Conservation (phyloP, 2,888 invertebrate genomes). For the Argyresthia goedartella region DNA sequence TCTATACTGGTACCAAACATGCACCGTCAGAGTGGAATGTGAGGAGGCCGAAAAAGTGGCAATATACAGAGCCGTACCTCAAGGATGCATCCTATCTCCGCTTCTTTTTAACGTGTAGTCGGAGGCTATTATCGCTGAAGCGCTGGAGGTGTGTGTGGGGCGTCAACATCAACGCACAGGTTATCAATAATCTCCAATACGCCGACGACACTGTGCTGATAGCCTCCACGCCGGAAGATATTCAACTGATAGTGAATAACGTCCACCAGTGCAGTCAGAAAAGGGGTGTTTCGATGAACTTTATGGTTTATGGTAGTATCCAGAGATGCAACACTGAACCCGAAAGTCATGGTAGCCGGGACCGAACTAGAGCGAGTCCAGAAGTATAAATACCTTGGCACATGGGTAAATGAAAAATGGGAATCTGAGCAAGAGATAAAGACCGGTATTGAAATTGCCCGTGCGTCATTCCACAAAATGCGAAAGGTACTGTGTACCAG, state of each 20-base stretch:
- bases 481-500: background rate
- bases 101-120: background rate
- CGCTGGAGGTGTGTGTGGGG: background rate
- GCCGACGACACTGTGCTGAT: background rate
- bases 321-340: background rate
- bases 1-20: background rate
- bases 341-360: background rate
- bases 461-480: background rate
- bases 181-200: background rate
- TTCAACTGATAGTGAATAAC: background rate
- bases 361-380: background rate
- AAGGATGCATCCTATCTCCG: constrained; percentile 1
- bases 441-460: background rate
- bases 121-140: background rate
- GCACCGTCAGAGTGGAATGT: background rate
- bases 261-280: background rate
- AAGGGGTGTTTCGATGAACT: background rate
- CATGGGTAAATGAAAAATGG: background rate
- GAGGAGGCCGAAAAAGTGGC: background rate
- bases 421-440: background rate
- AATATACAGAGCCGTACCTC: background rate
- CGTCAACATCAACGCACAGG: background rate
- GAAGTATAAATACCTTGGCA: background rate
- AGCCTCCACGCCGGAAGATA: background rate
- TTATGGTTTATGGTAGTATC: background rate